Base-by-base conservation (phyloP, 2,797 vertebrate genomes). In the Myotis vivesi region DNA sequence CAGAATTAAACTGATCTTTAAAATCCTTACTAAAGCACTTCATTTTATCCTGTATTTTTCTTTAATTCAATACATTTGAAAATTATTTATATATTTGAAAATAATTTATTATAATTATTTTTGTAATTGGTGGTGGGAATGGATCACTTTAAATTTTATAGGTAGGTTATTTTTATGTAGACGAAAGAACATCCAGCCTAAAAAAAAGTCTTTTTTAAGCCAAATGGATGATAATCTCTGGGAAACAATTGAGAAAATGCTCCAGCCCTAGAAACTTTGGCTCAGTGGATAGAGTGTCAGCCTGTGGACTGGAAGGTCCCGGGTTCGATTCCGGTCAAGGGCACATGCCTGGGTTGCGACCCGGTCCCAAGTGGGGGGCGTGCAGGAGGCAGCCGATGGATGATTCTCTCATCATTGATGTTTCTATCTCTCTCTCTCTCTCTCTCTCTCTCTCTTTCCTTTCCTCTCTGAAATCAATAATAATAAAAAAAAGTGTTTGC, bases 41-140 rank as follows among this genome's bases (percentile, higher is more conserved):
- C 41, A 49, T 72, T 91, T 80, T 86, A 55, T 62, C n/a, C 4
- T 83, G 15, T 22, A 23, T 41, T 95, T 96, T 96, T 64, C 53
- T 95, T 85, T 94, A 80, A 73, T 69, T 95, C 11, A 51, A 8
- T 38, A 62, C 41, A 23, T 73, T 81, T 93, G 41, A 15, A 80
- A 87, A 91, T 72, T 51, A 46, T 93, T 87, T 95, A 72, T 46
- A 46, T 3, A 23, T 73, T 81, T 93, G 41, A 11, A 80, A 87
- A 91, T 72, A 44, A 46, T 93, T 87, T 95, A 72, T 46, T 46
- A 46, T 46, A 87, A 91, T 72, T 51, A 46, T 93, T 87, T 95
- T 68, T 92, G 69, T 84, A n/a, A 30, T 88, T 69, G 57, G 33
- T 92, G 28, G 59, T 94, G 36, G 15, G 23, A 46, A 66, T 87